phyloP scores from a whole-genome alignment of 2,113 vertebrate genomes.

The Pholis gunnellus region DNA sequence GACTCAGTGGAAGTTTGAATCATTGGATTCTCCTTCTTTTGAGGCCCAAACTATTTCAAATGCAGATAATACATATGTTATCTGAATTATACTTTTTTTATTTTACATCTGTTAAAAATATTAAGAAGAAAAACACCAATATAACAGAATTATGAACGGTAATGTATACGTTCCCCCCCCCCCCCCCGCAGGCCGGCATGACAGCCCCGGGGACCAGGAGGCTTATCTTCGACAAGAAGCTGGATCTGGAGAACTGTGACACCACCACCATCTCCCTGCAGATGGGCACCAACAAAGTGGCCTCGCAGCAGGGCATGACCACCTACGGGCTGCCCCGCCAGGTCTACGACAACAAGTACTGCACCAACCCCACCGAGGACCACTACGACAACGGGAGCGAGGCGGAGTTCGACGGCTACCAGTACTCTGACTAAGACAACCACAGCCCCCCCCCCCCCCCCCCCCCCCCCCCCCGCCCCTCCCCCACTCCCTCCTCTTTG shows the following conservation, averaged over 20 bases:
- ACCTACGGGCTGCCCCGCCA: conserved; percentile 94
- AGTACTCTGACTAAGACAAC: conserved; percentile 87
- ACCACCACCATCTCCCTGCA: conserved; percentile 91
- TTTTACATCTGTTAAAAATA: too few species aligned
- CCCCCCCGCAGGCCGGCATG: conserved; percentile 88
- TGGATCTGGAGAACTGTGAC: conserved; percentile 94
- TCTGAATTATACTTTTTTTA: too few species aligned
- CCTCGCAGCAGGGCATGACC: conserved; percentile 94
- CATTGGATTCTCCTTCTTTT: background rate
- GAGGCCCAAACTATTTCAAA: background rate
- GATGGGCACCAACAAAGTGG: conserved; percentile 96
- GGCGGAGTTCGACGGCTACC: conserved; percentile 86
- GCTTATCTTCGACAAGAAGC: conserved; percentile 93
- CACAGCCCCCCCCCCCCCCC: conserved; percentile 42
- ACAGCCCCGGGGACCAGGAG: conserved; percentile 94
- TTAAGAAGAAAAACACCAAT: background rate
- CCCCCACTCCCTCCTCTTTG: conserved; percentile 17
- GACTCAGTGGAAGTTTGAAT: background rate
- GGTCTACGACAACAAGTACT: conserved; percentile 96
- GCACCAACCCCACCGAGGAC: conserved; percentile 74
- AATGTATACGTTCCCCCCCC: background rate
- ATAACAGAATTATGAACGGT: too few species aligned
- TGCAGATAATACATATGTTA: background rate
- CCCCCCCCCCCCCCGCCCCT: background rate
- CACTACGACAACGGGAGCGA: conserved; percentile 81